These are phyloP conservation scores for Hozukius guyotensis DNA, from an alignment of 2,797 vertebrate species.

Conservation along the genomic window DNA sequence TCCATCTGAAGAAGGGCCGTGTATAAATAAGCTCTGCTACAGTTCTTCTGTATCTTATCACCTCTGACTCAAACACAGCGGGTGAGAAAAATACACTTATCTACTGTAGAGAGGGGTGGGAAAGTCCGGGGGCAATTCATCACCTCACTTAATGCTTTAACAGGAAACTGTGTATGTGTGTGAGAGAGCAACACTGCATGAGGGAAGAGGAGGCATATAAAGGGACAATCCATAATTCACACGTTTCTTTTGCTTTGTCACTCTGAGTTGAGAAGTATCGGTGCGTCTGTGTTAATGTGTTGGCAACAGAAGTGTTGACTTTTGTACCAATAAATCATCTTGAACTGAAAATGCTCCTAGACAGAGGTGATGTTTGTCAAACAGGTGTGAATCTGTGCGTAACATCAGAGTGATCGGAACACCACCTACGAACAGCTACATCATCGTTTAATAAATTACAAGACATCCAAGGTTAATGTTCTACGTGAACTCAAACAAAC, in stretches of 20 bases:
- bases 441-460: constrained; percentile 8
- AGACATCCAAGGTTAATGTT: constrained; percentile 59
- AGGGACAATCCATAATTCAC: background rate
- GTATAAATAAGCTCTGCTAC: constrained; percentile 32
- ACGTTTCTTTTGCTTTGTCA: background rate
- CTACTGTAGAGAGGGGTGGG: constrained; percentile 27
- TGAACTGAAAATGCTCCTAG: background rate
- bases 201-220: background rate
- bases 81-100: constrained; percentile 36
- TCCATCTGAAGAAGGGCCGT: background rate
- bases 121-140: constrained; percentile 60
- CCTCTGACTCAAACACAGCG: constrained; percentile 47
- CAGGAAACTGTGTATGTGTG: constrained; percentile 1
- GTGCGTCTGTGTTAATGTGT: background rate
- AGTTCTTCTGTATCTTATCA: constrained; percentile 44
- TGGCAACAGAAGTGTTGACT: background rate
- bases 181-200: background rate
- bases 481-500: constrained; percentile 54
- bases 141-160: constrained; percentile 55
- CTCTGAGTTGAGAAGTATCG: background rate
- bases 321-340: background rate
- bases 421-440: no score
- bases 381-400: background rate
- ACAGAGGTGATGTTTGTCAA: constrained; percentile 19
- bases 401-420: background rate